Conservation (phyloP, 1,140 invertebrate genomes). For the Oncopeltus fasciatus region DNA sequence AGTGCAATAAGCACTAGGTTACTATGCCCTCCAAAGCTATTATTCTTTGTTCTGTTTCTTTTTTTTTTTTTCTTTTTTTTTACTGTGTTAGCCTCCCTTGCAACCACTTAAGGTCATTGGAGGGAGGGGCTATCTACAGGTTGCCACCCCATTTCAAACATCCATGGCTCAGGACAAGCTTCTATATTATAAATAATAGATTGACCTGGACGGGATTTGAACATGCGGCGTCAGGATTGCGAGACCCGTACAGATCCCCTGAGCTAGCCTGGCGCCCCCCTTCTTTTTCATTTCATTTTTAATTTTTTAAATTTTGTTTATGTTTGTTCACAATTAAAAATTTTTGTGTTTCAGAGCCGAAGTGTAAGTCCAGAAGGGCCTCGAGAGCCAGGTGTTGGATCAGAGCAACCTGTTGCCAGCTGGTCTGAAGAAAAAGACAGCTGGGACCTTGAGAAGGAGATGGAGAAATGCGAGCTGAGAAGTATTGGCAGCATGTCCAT, state of each 20-base stretch:
- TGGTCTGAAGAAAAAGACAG: not conserved
- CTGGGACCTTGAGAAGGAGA: slow-evolving; percentile 23
- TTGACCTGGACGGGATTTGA: too few relatives aligned
- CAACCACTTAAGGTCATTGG: too few relatives aligned
- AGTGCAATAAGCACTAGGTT: not conserved
- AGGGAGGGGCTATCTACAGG: too few relatives aligned
- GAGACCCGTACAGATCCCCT: too few relatives aligned
- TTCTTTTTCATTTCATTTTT: not conserved
- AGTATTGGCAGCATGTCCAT: slow-evolving; percentile 26
- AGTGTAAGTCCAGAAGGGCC: slow-evolving; percentile 37
- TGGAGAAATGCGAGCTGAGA: slow-evolving; percentile 25
- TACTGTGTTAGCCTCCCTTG: too few relatives aligned
- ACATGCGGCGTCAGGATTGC: too few relatives aligned
- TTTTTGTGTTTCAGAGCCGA: slow-evolving; percentile 15
- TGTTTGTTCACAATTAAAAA: not conserved
- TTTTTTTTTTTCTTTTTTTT: too few relatives aligned
- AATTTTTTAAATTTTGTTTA: not conserved
- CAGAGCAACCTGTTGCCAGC: slow-evolving; percentile 43
- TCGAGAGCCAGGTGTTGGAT: slow-evolving; percentile 78
- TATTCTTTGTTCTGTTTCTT: too few relatives aligned
- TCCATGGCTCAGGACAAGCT: too few relatives aligned
- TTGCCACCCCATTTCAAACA: too few relatives aligned
- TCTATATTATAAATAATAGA: too few relatives aligned
- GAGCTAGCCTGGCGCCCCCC: too few relatives aligned
- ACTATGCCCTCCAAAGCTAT: not conserved